Base-by-base conservation (phyloP, 1,140 invertebrate genomes). In the Adelges cooleyi region DNA sequence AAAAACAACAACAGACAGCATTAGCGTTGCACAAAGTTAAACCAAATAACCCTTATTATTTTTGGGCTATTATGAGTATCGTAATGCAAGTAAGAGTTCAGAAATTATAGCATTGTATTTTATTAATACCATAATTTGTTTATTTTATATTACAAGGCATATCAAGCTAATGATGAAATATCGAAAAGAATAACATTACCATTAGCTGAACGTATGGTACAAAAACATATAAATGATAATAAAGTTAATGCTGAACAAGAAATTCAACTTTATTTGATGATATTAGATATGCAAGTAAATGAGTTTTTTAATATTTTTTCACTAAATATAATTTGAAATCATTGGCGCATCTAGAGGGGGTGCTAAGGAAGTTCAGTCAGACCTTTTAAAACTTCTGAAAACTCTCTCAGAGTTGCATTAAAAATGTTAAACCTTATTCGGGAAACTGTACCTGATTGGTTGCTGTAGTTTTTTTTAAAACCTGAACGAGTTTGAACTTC, bases 21-120 rank as follows among this genome's bases (percentile, higher is more conserved):
- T 82, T 96, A 79, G 80, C 82, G 20, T 78, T 98, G 4, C 96
- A 94, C 73, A 95, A 93, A 77, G 76, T 90, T 27, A 86, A 86
- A 73, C 86, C 89, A 25, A 97, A 96, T 75, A 95, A 92, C 75
- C 93, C 92, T 0, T 98, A 98, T 75, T 96, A 95, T 74, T 96
- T 95, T 75, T 98, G 95, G 95, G 88, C 89, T 65, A 86, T 97
- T 15, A 96, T 96, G 87, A 95, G 92, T 74, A 84, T 94, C 72
- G 86, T 96, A 17, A 86, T 97, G 80, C 92, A 95, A 80, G 89
- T 67, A 59, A 52, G n/a, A n/a, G n/a, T n/a, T n/a, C n/a, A n/a
- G n/a, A n/a, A n/a, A 9, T 13, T 50, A n/a, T 18, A 29, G 3
- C 11, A n/a, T 52, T 15, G 22, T 52, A n/a, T 50, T 52, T 18